A percentile compares a stretch with the other conserved stretches of the same genome.
These are phyloP conservation scores for Papilio machaon DNA, from an alignment of 1,140 invertebrate species.

Conservation along the genomic window DNA sequence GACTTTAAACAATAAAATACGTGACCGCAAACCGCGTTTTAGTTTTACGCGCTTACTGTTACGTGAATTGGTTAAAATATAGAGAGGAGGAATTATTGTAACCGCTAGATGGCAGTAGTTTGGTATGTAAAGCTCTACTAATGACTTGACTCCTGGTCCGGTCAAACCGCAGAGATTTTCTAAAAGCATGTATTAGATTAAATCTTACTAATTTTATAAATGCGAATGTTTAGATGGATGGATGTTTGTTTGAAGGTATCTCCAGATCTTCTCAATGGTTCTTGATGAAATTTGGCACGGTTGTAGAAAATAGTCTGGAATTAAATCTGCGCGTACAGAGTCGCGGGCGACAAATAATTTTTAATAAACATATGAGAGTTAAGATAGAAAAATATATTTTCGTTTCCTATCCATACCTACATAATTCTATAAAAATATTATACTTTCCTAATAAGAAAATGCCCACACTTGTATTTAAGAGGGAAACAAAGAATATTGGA, in stretches of 20 bases:
- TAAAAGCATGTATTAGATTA: background rate
- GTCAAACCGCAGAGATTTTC: background rate
- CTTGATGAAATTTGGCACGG: too few species aligned
- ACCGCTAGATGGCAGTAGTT: slow-evolving; percentile 14
- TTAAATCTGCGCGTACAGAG: too few species aligned
- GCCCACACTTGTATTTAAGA: background rate
- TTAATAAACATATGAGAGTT: too few species aligned
- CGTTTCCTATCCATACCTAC: too few species aligned
- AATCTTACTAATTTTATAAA: background rate
- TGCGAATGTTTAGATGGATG: too few species aligned
- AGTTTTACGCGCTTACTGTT: background rate
- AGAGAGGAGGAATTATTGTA: background rate
- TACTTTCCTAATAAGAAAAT: too few species aligned
- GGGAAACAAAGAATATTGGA: background rate
- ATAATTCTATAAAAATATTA: too few species aligned
- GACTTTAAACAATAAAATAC: slow-evolving; percentile 14
- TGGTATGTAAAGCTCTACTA: background rate
- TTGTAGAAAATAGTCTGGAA: too few species aligned
- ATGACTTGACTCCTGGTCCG: background rate
- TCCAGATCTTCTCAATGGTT: too few species aligned
- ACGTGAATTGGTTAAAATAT: slow-evolving; percentile 15
- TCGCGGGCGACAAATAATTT: too few species aligned
- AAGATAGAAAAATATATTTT: too few species aligned
- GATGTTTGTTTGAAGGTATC: too few species aligned
- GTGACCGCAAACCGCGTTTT: background rate